phyloP scores from a whole-genome alignment of 2,797 vertebrate genomes.

The Helicolenus hilgendorfi region DNA sequence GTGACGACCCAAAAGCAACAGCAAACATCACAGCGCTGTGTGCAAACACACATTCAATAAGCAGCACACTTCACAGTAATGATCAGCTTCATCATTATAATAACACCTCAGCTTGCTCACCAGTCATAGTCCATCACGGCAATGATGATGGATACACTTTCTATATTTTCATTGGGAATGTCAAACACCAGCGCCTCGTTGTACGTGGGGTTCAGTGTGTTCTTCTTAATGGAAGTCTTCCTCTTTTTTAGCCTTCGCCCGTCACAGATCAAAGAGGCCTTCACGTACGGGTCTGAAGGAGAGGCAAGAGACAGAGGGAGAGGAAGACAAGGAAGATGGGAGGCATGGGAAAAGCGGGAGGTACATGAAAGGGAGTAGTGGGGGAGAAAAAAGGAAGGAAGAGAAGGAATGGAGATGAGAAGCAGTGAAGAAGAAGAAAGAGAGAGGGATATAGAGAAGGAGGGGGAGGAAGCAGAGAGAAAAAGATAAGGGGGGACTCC shows the following conservation, averaged over 20 bases:
- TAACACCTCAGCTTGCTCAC: constrained; percentile 82
- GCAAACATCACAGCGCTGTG: constrained; percentile 24
- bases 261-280: constrained; percentile 96
- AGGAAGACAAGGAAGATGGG: not conserved
- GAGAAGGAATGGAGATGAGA: not conserved
- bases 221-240: constrained; percentile 98
- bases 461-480: constrained; percentile 1
- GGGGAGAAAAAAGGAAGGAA: not conserved
- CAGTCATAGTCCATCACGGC: constrained; percentile 98
- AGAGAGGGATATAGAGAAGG: not conserved
- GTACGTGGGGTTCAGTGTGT: constrained; percentile 97
- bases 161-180: constrained; percentile 96
- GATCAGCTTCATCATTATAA: constrained; percentile 15
- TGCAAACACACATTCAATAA: constrained; percentile 20
- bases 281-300: constrained; percentile 94
- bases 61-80: constrained; percentile 24
- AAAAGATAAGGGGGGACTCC: constrained; percentile 38
- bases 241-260: constrained; percentile 96
- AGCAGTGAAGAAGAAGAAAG: not conserved
- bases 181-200: constrained; percentile 98
- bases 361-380: not conserved
- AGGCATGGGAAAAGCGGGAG: not conserved
- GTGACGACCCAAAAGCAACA: constrained; percentile 29
- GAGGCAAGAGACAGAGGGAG: not conserved
- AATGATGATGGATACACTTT: constrained; percentile 94